Percentiles rank a stretch among this genome's conserved stretches.
Evolutionary conservation across 2,113 vertebrate genomes (phyloP).

Genomic region (Carassius gibelio): DNA sequence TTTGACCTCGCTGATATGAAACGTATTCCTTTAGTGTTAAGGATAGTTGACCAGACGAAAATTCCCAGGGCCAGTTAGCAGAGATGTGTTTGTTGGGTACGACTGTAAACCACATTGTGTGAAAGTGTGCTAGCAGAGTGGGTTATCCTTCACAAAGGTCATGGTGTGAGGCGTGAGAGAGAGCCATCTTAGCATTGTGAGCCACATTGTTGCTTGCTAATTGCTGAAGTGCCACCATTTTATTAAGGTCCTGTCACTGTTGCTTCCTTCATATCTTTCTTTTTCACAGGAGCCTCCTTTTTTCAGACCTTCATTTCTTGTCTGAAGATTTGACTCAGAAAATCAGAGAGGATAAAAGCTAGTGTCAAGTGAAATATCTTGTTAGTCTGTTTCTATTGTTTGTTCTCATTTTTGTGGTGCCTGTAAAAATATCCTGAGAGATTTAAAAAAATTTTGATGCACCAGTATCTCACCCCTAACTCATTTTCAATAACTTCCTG

Average conservation of each 20-base stretch:
- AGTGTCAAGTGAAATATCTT: not conserved
- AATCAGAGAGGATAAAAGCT: not conserved
- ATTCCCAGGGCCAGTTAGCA: not conserved
- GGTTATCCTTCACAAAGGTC: not conserved
- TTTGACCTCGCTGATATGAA: not conserved
- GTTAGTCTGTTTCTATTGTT: not conserved
- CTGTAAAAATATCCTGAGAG: not conserved
- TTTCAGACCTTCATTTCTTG: constrained; percentile 11
- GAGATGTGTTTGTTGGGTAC: not conserved
- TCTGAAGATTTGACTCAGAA: not conserved
- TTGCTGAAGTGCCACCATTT: constrained; percentile 9
- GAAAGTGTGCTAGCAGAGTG: not conserved
- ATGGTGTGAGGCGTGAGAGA: not conserved
- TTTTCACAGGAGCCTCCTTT: not conserved
- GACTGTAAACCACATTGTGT: not conserved
- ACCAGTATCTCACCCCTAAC: not conserved
- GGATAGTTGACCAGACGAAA: not conserved
- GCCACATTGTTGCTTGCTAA: not conserved
- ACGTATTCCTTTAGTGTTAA: too few relatives aligned
- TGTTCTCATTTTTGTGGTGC: not conserved
- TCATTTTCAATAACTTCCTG: not conserved
- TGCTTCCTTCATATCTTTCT: too few relatives aligned
- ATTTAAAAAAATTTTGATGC: too few relatives aligned
- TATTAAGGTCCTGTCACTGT: not conserved
- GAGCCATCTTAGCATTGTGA: not conserved